Percentiles rank a stretch among this genome's conserved stretches.
Conservation (phyloP, 2,113 vertebrate genomes). For the Rhagologus leucostigma region DNA sequence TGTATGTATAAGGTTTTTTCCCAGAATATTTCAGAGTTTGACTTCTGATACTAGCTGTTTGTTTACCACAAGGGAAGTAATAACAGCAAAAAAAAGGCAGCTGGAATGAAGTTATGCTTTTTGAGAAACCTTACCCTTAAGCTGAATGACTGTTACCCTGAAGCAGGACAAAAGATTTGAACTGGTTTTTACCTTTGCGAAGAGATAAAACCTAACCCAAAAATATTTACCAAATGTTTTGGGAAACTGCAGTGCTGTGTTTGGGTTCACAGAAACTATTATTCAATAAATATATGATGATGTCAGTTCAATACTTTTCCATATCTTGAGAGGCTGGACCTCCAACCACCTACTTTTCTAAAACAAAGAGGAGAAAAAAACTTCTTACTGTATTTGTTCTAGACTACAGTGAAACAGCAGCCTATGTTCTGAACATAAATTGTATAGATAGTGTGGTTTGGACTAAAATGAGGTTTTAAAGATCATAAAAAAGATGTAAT, state of each 20-base stretch:
- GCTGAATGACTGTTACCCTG: neutral
- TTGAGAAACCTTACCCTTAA: neutral
- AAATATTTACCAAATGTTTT: neutral
- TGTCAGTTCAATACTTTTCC: neutral
- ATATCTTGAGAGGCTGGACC: neutral
- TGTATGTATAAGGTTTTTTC: neutral
- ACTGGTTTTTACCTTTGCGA: neutral
- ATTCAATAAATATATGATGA: neutral
- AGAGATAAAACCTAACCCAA: neutral
- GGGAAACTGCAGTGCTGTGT: neutral
- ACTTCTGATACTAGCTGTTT: neutral
- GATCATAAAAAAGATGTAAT: neutral
- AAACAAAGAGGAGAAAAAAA: neutral
- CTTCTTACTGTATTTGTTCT: neutral
- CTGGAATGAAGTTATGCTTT: neutral
- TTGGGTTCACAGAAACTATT: neutral
- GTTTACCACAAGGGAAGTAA: neutral
- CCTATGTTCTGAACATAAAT: conserved; percentile 12
- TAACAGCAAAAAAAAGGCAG: neutral
- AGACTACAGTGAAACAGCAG: neutral
- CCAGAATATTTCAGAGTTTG: neutral
- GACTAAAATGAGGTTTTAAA: neutral
- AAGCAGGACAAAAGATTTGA: neutral
- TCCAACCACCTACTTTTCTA: neutral
- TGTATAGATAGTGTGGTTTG: neutral